Conservation (phyloP, 2,797 vertebrate genomes). For the Hypotaenidia philippensis region DNA sequence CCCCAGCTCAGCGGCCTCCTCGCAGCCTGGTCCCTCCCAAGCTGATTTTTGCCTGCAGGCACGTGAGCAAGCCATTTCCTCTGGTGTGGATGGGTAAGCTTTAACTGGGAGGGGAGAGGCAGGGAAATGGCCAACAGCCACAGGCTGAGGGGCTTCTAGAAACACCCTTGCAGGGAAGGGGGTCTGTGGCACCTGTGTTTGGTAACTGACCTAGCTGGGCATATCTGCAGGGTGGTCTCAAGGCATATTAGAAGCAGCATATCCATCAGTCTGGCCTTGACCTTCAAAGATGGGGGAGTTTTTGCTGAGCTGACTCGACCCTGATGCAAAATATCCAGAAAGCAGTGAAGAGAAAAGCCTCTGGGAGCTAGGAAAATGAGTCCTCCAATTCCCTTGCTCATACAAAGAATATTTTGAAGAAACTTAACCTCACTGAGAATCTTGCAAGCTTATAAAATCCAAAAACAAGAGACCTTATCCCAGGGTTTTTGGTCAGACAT, state of each 20-base stretch:
- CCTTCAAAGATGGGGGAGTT: not conserved
- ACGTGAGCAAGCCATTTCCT: not conserved
- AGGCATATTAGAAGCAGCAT: fast-evolving
- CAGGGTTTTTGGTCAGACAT: not conserved
- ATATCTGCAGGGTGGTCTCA: not conserved
- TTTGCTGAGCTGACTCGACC: not conserved
- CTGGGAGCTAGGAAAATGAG: fast-evolving
- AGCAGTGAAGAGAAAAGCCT: not conserved
- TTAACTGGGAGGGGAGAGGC: not conserved
- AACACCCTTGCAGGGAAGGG: not conserved
- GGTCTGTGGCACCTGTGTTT: fast-evolving
- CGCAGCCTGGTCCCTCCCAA: not conserved
- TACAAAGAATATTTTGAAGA: fast-evolving
- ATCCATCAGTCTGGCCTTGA: not conserved
- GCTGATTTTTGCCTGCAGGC: not conserved
- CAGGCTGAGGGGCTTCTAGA: not conserved
- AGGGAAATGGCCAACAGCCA: fast-evolving
- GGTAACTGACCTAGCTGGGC: not conserved
- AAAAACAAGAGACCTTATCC: not conserved
- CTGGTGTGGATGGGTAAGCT: not conserved
- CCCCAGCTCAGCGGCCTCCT: not conserved
- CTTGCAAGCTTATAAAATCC: not conserved
- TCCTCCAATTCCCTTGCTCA: fast-evolving
- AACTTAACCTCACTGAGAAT: fast-evolving
- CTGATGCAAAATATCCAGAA: not conserved